phyloP scores from a whole-genome alignment of 2,113 vertebrate species.

The Oceanites oceanicus region DNA sequence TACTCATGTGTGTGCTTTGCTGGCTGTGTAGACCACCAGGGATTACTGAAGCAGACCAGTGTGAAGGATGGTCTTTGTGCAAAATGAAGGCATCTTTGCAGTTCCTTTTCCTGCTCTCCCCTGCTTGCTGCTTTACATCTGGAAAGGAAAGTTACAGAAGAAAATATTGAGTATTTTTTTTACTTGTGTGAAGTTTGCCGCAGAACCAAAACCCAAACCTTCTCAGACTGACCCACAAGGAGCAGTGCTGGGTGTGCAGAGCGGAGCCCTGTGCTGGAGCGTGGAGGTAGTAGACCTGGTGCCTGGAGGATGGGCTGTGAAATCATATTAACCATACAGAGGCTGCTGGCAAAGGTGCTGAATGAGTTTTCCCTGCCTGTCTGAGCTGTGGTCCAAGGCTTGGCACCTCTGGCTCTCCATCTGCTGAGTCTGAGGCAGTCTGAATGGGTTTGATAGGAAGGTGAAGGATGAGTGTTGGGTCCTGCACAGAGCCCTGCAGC shows the following conservation, averaged over 20 bases:
- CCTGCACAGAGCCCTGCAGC: neutral
- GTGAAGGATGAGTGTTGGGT: neutral
- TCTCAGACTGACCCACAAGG: neutral
- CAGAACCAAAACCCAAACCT: neutral
- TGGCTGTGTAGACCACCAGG: too few relatives aligned
- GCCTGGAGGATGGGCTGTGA: neutral
- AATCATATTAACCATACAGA: rapidly evolving
- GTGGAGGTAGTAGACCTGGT: too few relatives aligned
- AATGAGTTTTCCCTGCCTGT: neutral
- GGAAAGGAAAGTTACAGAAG: neutral
- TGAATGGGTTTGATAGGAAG: neutral
- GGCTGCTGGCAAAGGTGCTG: neutral
- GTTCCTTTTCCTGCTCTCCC: neutral
- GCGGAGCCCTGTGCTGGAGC: neutral
- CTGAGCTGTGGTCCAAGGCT: neutral
- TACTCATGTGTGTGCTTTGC: rapidly evolving
- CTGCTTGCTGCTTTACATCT: too few relatives aligned
- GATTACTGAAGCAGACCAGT: neutral
- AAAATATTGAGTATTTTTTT: neutral
- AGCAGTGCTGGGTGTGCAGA: neutral
- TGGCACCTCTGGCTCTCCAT: neutral
- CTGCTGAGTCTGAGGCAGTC: neutral
- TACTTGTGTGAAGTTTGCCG: neutral
- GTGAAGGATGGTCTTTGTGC: neutral
- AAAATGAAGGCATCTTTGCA: neutral